Conservation (phyloP, 2,888 invertebrate species). For the Mellilla xanthometata region DNA sequence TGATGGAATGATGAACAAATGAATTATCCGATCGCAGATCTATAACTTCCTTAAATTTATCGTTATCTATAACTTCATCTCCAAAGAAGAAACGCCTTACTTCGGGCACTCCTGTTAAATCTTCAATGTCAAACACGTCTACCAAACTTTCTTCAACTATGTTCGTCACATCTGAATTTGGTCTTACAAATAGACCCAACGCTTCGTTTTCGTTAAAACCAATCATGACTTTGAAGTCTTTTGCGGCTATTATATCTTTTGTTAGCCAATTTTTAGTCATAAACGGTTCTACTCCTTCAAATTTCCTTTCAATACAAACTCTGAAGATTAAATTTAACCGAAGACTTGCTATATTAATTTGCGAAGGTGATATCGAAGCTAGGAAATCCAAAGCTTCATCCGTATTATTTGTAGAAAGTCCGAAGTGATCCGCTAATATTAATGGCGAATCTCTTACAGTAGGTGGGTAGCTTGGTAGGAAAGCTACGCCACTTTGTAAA, state of each 20-base stretch:
- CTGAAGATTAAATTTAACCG: slow-evolving; percentile 28
- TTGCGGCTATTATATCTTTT: slow-evolving; percentile 27
- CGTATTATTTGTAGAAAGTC: slow-evolving; percentile 31
- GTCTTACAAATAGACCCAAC: not conserved
- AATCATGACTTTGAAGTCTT: slow-evolving; percentile 35
- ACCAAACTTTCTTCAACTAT: slow-evolving; percentile 21
- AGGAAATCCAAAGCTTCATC: slow-evolving; percentile 42
- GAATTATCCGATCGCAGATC: slow-evolving; percentile 41
- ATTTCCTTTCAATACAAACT: slow-evolving; percentile 42
- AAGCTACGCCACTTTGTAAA: slow-evolving; percentile 42
- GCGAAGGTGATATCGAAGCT: slow-evolving; percentile 26
- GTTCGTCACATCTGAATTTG: slow-evolving; percentile 24
- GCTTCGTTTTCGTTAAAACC: slow-evolving; percentile 40
- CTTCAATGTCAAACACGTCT: slow-evolving; percentile 28
- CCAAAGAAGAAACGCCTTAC: slow-evolving; percentile 39
- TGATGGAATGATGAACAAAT: slow-evolving; percentile 38
- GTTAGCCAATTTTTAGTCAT: slow-evolving; percentile 35
- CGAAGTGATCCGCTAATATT: slow-evolving; percentile 38
- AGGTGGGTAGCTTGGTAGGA: slow-evolving; percentile 28
- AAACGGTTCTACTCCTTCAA: slow-evolving; percentile 38
- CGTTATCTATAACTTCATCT: slow-evolving; percentile 29
- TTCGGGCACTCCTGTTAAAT: slow-evolving; percentile 26
- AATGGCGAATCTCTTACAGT: slow-evolving; percentile 35
- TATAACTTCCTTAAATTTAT: slow-evolving; percentile 23
- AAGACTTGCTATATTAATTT: slow-evolving; percentile 34